Conservation (phyloP, 2,113 vertebrate species). For the Tursiops truncatus region DNA sequence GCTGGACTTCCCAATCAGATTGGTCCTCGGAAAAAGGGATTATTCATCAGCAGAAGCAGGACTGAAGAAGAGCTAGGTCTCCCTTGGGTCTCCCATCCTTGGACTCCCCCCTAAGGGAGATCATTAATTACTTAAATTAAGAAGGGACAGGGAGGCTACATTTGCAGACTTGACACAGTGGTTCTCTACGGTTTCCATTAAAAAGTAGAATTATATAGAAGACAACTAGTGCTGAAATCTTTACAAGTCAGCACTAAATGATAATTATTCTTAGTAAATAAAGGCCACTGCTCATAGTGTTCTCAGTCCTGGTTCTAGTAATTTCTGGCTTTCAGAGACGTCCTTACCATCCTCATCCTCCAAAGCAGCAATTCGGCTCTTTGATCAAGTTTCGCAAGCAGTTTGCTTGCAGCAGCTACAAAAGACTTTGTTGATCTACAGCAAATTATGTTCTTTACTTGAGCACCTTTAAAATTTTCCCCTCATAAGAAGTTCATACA, state of each 20-base stretch:
- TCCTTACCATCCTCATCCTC: not conserved
- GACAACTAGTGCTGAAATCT: not conserved
- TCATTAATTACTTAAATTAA: constrained; percentile 19
- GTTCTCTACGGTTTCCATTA: not conserved
- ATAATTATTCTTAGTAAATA: not conserved
- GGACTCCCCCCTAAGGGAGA: not conserved
- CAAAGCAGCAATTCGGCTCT: not conserved
- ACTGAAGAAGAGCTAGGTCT: not conserved
- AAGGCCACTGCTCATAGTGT: not conserved
- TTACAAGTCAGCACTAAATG: not conserved
- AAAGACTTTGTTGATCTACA: not conserved
- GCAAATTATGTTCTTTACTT: not conserved
- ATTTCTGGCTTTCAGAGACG: not conserved
- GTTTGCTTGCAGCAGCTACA: not conserved
- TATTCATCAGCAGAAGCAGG: not conserved
- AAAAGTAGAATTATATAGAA: not conserved
- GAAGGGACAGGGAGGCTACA: not conserved
- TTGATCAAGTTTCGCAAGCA: not conserved
- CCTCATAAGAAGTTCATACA: not conserved
- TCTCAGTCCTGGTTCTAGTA: not conserved
- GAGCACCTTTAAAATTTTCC: not conserved
- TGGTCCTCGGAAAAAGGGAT: not conserved
- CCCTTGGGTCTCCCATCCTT: not conserved
- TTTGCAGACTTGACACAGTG: not conserved
- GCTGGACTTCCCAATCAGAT: not conserved